A percentile compares a stretch with the other conserved stretches of the same genome.
Evolutionary conservation across 37 sponge, comb jelly and placozoan genomes (phyloP).

Genomic region (Petrosia ficiformis): DNA sequence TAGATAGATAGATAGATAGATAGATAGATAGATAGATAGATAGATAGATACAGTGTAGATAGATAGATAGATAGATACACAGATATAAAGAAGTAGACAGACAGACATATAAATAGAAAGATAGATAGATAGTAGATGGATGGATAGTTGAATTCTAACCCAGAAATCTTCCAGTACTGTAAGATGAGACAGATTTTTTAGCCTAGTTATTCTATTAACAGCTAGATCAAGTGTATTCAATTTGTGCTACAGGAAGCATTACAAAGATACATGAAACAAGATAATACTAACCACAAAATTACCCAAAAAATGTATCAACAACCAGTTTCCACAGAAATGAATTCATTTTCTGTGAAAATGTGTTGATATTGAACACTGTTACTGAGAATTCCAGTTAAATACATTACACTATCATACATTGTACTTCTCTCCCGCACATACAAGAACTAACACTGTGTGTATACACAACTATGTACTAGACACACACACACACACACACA

Average conservation of each 20-base stretch:
- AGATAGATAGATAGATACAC: not conserved
- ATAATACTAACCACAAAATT: not conserved
- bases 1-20: not conserved
- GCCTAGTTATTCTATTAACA: conserved; percentile 48
- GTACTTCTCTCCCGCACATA: no score
- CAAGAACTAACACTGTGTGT: no score
- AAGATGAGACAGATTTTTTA: conserved; percentile 55
- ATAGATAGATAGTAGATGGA: not conserved
- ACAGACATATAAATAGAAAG: not conserved
- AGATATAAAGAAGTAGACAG: not conserved
- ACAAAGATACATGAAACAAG: not conserved
- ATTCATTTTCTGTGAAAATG: no score
- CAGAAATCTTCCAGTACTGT: conserved; percentile 79
- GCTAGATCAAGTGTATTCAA: conserved; percentile 76
- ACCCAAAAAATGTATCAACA: no score
- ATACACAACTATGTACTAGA: no score
- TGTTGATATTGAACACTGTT: no score
- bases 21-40: not conserved
- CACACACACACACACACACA: no score
- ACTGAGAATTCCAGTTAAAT: no score
- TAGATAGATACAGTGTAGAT: not conserved
- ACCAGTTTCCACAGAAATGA: no score
- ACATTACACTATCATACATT: no score
- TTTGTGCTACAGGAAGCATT: conserved; percentile 28
- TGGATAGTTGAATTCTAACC: conserved; percentile 27